Evolutionary conservation across 2,888 invertebrate genomes (phyloP).

Genomic region (Petrophora chlorosata): DNA sequence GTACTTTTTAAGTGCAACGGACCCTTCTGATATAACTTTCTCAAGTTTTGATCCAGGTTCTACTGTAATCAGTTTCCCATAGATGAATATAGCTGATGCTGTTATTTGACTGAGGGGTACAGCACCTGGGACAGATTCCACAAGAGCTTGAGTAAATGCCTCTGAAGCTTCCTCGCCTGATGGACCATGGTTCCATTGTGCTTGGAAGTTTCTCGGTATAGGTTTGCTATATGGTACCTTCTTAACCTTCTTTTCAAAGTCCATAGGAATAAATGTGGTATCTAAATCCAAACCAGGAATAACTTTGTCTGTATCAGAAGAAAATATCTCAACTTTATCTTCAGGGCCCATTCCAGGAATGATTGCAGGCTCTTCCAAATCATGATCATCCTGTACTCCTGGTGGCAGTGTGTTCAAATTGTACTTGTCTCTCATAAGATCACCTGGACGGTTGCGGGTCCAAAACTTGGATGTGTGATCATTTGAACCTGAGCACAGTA

Average conservation of each 20-base stretch:
- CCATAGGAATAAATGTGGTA: conserved; percentile 84
- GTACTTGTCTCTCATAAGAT: conserved; percentile 98
- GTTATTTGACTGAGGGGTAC: conserved; percentile 90
- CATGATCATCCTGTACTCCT: conserved; percentile 84
- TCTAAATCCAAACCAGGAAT: conserved; percentile 96
- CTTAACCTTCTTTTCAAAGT: conserved; percentile 89
- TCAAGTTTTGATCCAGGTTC: conserved; percentile 90
- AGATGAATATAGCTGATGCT: conserved; percentile 91
- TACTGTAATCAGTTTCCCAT: conserved; percentile 92
- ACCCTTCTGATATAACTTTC: conserved; percentile 90
- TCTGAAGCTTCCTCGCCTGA: conserved; percentile 84
- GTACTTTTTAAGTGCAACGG: conserved; percentile 89
- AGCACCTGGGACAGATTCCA: conserved; percentile 90
- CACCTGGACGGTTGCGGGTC: conserved; percentile 99
- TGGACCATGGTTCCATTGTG: conserved; percentile 95
- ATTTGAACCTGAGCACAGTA: conserved; percentile 99
- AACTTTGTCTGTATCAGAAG: conserved; percentile 83
- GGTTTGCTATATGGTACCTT: conserved; percentile 98
- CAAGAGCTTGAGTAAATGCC: conserved; percentile 88
- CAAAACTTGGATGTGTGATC: conserved; percentile 99
- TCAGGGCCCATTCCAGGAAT: conserved; percentile 99
- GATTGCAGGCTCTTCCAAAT: conserved; percentile 89
- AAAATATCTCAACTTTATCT: conserved; percentile 92
- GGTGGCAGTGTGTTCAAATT: conserved; percentile 96
- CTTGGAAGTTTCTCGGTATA: conserved; percentile 97